phyloP scores from a whole-genome alignment of 2,797 vertebrate genomes.

The Furcifer pardalis region DNA sequence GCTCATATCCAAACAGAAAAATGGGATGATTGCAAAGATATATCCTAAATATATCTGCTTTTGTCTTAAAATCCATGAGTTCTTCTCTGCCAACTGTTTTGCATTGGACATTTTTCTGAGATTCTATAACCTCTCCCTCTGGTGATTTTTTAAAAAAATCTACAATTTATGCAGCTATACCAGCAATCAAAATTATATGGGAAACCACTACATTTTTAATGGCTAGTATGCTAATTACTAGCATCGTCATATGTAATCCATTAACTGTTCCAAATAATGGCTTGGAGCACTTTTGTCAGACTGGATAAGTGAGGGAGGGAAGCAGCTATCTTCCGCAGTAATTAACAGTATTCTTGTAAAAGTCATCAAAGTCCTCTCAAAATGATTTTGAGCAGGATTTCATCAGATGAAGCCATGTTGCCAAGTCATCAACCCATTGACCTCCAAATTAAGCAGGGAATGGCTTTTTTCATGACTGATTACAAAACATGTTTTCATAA shows the following conservation, averaged over 20 bases:
- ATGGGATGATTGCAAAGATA: too few relatives aligned
- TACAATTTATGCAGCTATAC: slow-evolving; percentile 1
- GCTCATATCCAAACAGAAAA: too few relatives aligned
- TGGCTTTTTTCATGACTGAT: background rate
- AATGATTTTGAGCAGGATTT: slow-evolving; percentile 3
- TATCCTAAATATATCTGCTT: background rate
- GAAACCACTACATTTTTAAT: background rate
- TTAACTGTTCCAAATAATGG: background rate
- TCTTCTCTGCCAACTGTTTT: background rate
- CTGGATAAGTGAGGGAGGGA: background rate
- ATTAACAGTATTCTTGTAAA: slow-evolving; percentile 30
- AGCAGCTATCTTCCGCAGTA: background rate
- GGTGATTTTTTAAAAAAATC: background rate
- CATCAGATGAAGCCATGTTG: background rate
- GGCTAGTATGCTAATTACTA: background rate
- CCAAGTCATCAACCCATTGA: background rate
- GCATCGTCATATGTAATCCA: slow-evolving; percentile 10
- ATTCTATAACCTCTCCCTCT: background rate
- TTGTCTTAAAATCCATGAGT: background rate
- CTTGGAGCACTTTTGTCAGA: slow-evolving; percentile 21
- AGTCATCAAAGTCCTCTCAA: slow-evolving; percentile 11
- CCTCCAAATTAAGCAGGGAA: background rate
- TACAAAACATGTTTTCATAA: background rate
- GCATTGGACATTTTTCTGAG: background rate
- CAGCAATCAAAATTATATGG: background rate